Evolutionary conservation across 1,140 invertebrate species (phyloP).

Genomic region (Rhagoletis zephyria): DNA sequence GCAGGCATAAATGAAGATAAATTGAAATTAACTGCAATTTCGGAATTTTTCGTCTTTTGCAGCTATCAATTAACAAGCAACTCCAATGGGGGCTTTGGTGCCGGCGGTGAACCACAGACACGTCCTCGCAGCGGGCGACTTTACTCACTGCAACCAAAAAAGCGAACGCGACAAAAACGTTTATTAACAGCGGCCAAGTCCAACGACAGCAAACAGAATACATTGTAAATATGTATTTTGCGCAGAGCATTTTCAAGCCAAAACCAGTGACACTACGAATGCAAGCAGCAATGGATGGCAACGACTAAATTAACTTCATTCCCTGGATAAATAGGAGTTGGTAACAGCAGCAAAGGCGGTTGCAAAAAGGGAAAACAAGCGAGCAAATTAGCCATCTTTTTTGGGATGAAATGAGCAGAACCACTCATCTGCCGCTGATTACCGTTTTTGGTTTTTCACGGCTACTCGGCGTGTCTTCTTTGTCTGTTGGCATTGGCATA

Average conservation of each 20-base stretch:
- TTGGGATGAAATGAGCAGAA: too few relatives aligned
- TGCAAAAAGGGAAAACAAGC: neutral
- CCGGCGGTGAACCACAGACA: slow-evolving; percentile 62
- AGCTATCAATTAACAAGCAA: slow-evolving; percentile 56
- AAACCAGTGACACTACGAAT: neutral
- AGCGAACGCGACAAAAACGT: slow-evolving; percentile 69
- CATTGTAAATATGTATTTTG: slow-evolving; percentile 60
- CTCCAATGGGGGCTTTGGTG: slow-evolving; percentile 47
- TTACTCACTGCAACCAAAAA: slow-evolving; percentile 72
- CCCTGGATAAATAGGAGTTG: neutral
- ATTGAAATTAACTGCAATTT: slow-evolving; percentile 43
- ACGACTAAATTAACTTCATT: slow-evolving; percentile 6
- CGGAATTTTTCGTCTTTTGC: slow-evolving; percentile 26
- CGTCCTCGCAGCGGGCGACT: slow-evolving; percentile 68
- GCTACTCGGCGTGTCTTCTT: neutral
- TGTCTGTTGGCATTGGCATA: too few relatives aligned
- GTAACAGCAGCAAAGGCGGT: neutral
- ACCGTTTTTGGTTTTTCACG: neutral
- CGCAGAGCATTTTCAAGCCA: neutral
- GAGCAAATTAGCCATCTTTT: neutral
- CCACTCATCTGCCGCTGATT: neutral
- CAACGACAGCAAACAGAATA: slow-evolving; percentile 69
- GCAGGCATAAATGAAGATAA: neutral
- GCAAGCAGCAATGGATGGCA: neutral
- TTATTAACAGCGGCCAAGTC: slow-evolving; percentile 64